Base-by-base conservation (phyloP, 2,797 vertebrate genomes). In the Anguilla marmorata region DNA sequence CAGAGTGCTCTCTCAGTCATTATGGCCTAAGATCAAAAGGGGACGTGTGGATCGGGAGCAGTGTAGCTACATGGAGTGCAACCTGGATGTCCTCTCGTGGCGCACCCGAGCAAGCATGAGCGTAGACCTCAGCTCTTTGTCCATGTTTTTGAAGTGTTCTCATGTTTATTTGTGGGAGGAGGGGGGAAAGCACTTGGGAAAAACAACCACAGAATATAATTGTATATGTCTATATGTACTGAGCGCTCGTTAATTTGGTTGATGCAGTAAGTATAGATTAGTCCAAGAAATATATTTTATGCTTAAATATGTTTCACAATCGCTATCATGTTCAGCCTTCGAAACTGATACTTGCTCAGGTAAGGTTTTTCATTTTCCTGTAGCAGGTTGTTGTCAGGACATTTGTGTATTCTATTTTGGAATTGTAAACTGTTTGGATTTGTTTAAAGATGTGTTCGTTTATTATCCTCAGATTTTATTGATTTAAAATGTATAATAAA, bases 361-460 rank as follows among this genome's bases (percentile, higher is more conserved):
- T 82, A 3, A 4, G 4, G 14, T 41, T 79, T 82, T 50, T 82
- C 7, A 48, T 82, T 82, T 80, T 48, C 14, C 74, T 72, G 30
- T 76, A 37, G 72, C 72, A 76, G 33, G 14, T 76, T 76, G 33
- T 76, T 37, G 33, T 76, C 72, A 41, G 72, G 72, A 50, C 21
- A 50, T 2, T 48, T 82, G 45, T 82, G 45, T 48, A n/a, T 50
- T 9, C 37, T 48, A 30, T 2, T 9, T 82, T n/a, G 41, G 8
- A 48, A n/a, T 89, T 89, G 82, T 89, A 72, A 54, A n/a, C 11
- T 30, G 8, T 85, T 45, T 86, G 72, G 12, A 19, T 69, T 82
- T 58, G 7, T 72, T 66, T 33, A 27, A 72, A 11, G 74, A 19
- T 72, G n/a, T 72, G 11, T 54, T 37, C 69, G 85, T 21, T 79